phyloP scores from a whole-genome alignment of 2,113 vertebrate genomes.

The Sceloporus tristichus region DNA sequence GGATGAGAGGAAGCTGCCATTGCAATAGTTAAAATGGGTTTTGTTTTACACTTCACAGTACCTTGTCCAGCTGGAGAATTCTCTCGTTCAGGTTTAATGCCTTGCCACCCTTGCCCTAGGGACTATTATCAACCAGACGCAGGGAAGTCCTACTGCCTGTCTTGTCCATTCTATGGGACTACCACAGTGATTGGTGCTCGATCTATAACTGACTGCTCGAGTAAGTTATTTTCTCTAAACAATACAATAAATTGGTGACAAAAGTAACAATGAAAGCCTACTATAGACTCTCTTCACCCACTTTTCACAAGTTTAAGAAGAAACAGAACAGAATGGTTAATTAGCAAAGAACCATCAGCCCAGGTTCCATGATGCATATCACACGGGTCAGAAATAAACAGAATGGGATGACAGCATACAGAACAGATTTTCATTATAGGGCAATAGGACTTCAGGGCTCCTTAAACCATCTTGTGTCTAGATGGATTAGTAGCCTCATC shows the following conservation, averaged over 20 bases:
- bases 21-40: neutral
- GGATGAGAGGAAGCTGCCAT: neutral
- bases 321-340: neutral
- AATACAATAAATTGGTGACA: neutral
- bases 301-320: neutral
- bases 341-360: neutral
- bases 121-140: slow-evolving; percentile 96
- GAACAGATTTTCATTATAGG: neutral
- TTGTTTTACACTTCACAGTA: slow-evolving; percentile 77
- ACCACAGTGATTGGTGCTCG: slow-evolving; percentile 88
- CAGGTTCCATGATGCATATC: neutral
- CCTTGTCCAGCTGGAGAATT: slow-evolving; percentile 92
- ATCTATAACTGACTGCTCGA: slow-evolving; percentile 94
- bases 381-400: neutral
- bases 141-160: slow-evolving; percentile 94
- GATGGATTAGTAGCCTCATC: neutral
- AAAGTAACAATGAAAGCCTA: neutral
- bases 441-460: neutral
- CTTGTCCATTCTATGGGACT: slow-evolving; percentile 97
- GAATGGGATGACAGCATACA: neutral
- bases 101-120: slow-evolving; percentile 93
- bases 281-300: neutral
- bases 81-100: slow-evolving; percentile 93
- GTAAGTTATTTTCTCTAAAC: slow-evolving; percentile 77
- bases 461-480: neutral